phyloP scores from a whole-genome alignment of 2,888 invertebrate genomes.

The Acholoe squamosa region DNA sequence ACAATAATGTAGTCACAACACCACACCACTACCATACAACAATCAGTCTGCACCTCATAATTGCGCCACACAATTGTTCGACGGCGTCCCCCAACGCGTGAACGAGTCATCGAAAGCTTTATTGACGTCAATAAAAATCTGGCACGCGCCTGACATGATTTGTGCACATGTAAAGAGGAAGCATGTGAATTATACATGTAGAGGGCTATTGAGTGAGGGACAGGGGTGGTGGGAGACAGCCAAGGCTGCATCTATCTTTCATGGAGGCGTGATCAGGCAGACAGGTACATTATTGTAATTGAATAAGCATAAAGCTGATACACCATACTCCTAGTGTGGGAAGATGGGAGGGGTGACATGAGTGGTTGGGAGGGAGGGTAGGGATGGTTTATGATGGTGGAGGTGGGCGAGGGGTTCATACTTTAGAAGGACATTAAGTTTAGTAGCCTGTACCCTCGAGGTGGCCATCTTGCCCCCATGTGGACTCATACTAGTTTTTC shows the following conservation, averaged over 20 bases:
- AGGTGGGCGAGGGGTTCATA: neutral
- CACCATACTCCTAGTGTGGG: neutral
- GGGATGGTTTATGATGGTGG: neutral
- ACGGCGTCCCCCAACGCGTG: neutral
- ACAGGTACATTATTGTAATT: slow-evolving; percentile 23
- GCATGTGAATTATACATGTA: slow-evolving; percentile 34
- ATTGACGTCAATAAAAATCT: slow-evolving; percentile 15
- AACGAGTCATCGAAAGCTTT: slow-evolving; percentile 14
- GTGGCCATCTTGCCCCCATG: no score
- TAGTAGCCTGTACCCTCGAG: no score
- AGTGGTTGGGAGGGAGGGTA: neutral
- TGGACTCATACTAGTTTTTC: no score
- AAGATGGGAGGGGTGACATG: neutral
- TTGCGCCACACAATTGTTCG: neutral
- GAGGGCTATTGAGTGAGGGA: neutral
- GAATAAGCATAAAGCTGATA: neutral
- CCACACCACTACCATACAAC: neutral
- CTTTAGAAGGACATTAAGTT: no score
- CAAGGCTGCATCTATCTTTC: neutral
- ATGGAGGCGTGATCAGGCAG: neutral
- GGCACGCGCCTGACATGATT: slow-evolving; percentile 12
- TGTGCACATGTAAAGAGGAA: neutral
- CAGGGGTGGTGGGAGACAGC: neutral
- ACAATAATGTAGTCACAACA: no score
- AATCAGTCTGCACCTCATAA: neutral